Percentiles rank a stretch among this genome's conserved stretches.
These are phyloP conservation scores for Priocnemis perturbator DNA, from an alignment of 2,888 invertebrate genomes.

Conservation along the genomic window DNA sequence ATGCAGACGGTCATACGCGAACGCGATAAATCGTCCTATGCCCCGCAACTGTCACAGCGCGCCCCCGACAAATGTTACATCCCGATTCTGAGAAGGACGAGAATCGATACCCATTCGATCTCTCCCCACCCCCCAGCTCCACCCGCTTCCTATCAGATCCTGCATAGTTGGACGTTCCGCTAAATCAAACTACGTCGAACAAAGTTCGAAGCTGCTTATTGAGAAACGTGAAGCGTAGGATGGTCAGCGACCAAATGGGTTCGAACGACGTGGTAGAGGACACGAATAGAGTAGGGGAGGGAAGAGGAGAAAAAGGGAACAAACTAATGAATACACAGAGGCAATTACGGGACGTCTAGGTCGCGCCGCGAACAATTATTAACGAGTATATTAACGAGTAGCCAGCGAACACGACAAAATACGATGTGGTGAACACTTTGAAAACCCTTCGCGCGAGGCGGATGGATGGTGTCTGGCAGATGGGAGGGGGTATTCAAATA, in stretches of 20 bases:
- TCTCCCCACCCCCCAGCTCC: no score
- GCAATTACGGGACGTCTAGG: conserved; percentile 36
- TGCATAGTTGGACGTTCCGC: conserved; percentile 45
- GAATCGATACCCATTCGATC: conserved; percentile 46
- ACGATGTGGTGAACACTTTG: conserved; percentile 3
- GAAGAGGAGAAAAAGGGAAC: not conserved
- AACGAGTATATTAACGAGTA: conserved; percentile 33
- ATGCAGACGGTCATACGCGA: no score
- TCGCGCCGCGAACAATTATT: conserved; percentile 25
- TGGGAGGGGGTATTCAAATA: no score
- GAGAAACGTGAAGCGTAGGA: not conserved
- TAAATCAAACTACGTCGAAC: conserved; percentile 59
- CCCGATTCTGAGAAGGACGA: conserved; percentile 14
- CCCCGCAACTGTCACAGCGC: no score
- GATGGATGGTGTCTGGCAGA: no score
- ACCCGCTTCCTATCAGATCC: no score
- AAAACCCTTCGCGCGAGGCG: not conserved
- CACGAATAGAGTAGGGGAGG: not conserved
- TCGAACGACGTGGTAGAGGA: not conserved
- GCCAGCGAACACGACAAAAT: conserved; percentile 11
- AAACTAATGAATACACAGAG: conserved; percentile 11
- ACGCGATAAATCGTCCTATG: no score
- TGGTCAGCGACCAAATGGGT: no score
- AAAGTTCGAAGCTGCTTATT: conserved; percentile 60
- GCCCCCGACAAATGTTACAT: conserved; percentile 21